These are phyloP conservation scores for Tetraneura akinire DNA, from an alignment of 1,140 invertebrate species.

Conservation along the genomic window DNA sequence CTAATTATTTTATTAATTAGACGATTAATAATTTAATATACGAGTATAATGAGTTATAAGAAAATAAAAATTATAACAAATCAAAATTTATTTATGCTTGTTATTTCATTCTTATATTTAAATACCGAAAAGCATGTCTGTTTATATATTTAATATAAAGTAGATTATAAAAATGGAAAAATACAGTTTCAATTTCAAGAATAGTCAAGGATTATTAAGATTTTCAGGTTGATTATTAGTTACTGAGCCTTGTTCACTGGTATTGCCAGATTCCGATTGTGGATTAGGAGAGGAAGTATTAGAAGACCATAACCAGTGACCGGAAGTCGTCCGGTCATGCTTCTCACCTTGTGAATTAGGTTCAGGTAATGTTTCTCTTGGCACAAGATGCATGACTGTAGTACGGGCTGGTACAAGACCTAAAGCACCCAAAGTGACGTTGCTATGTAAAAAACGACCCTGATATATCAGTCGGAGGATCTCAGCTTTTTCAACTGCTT, in stretches of 20 bases:
- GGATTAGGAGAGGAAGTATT: conserved; percentile 9
- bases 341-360: conserved; percentile 93
- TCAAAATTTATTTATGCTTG: too few species aligned
- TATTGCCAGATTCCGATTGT: not conserved
- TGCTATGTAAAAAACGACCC: conserved; percentile 97
- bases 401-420: conserved; percentile 95
- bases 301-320: conserved; percentile 49
- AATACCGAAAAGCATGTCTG: too few species aligned
- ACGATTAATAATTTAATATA: too few species aligned
- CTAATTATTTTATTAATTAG: too few species aligned
- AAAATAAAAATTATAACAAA: too few species aligned
- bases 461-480: conserved; percentile 98
- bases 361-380: conserved; percentile 97
- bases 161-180: not conserved
- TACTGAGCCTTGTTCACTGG: not conserved
- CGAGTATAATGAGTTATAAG: too few species aligned
- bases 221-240: not conserved
- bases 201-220: not conserved
- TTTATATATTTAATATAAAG: too few species aligned
- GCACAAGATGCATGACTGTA: conserved; percentile 99
- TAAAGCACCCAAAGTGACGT: conserved; percentile 95
- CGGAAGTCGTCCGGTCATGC: not conserved
- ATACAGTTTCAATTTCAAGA: not conserved
- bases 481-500: conserved; percentile 92
- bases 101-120: too few species aligned